Evolutionary conservation across 2,888 invertebrate genomes (phyloP), one percentile per base, ranked within the genome.

Genomic region (Cerastoderma edule): DNA sequence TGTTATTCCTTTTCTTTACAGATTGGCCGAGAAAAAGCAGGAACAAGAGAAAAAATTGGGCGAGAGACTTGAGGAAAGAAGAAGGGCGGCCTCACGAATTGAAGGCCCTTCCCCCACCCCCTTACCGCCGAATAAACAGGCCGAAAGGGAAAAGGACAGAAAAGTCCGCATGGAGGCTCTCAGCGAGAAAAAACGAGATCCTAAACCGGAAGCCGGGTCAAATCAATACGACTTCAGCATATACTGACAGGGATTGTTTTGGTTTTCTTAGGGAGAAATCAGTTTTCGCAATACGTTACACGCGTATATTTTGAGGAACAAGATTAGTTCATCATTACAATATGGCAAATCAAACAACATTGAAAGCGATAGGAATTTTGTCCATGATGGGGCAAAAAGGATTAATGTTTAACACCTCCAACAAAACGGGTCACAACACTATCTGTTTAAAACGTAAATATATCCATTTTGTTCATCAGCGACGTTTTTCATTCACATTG

Each of bases 1-100:
- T 46, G 27, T 2, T 22, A 44, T 53, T 70, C 66, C 22, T 13
- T 44, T 4, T 35, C 19, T 27, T 35, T 73, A 16, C 76, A 88
- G 88, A 57, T 63, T 87, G 48, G 79, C 81, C 6, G 83, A 81
- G 44, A 84, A 85, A 75, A 88, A 88, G 46, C 77, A 83, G 60
- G 81, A 82, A 53, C 88, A 88, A 65, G 87, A 87, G n/a, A 65
- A 78, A 13, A 79, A 85, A 30, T 69, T 88, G 33, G 76, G 84
- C 33, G 83, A 82, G 68, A 80, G 87, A 46, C 75, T 88, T 32
- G 87, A 88, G 56, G 88, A 88, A 66, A 87, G 73, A 70, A 80
- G 72, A 39, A 56, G 75, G 8, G 79, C 75, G 10, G 79, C 75
- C 56, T 79, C 79, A 1, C 75, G 79, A 8, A 57, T 79, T 22